Evolutionary conservation across 2,888 invertebrate genomes (phyloP).

Genomic region (Caenorhabditis auriculariae): DNA sequence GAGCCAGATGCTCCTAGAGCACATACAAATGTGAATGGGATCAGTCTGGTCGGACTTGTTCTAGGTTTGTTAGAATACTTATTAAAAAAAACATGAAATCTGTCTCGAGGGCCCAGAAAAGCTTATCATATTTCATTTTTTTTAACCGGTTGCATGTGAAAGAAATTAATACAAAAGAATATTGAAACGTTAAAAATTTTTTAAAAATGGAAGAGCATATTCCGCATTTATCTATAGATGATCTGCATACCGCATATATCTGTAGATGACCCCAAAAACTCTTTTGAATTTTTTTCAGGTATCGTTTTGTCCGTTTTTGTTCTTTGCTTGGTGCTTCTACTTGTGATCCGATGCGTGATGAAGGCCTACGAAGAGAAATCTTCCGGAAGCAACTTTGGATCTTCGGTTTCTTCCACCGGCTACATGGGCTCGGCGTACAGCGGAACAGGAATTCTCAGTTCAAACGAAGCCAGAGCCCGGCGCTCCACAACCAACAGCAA

Average conservation of each 20-base stretch:
- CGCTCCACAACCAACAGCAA: conserved; percentile 32
- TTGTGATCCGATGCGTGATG: conserved; percentile 38
- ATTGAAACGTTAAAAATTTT: too few species aligned
- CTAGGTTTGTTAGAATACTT: too few species aligned
- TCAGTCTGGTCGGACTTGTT: conserved; percentile 15
- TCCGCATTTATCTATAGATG: too few species aligned
- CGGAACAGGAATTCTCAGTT: conserved; percentile 16
- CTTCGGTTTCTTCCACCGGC: conserved; percentile 25
- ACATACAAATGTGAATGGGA: conserved; percentile 16
- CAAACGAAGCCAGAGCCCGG: conserved; percentile 9
- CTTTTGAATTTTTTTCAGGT: conserved; percentile 22
- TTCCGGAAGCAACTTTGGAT: conserved; percentile 8
- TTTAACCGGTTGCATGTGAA: too few species aligned
- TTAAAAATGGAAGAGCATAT: too few species aligned
- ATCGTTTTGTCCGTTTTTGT: conserved; percentile 36
- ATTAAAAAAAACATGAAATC: neutral
- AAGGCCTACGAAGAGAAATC: conserved; percentile 29
- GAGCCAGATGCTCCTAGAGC: neutral
- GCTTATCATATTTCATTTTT: too few species aligned
- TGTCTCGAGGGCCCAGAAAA: too few species aligned
- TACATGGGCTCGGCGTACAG: conserved; percentile 21
- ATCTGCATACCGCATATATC: too few species aligned
- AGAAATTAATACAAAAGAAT: too few species aligned
- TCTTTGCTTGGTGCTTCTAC: conserved; percentile 31
- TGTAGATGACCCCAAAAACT: too few species aligned